Percentiles rank a stretch among this genome's conserved stretches.
phyloP scores from a whole-genome alignment of 2,888 invertebrate genomes.

The Cinara cedri region DNA sequence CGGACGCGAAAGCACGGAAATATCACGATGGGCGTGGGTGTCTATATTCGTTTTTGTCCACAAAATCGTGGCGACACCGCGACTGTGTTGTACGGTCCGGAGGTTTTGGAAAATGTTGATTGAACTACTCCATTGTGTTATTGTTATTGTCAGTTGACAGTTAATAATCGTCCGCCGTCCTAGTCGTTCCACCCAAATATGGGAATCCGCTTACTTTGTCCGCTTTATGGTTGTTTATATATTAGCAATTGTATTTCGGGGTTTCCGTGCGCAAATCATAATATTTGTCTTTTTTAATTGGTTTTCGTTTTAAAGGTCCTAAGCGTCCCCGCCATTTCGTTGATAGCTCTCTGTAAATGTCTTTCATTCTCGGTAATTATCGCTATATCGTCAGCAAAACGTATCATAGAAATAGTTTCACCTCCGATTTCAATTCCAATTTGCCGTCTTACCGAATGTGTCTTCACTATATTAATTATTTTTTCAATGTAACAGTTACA shows the following conservation, averaged over 20 bases:
- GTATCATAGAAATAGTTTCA: background rate
- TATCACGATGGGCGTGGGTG: too few relatives aligned
- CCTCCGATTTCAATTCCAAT: background rate
- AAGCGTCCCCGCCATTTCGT: conserved; percentile 4
- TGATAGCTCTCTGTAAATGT: conserved; percentile 20
- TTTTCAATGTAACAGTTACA: conserved; percentile 20
- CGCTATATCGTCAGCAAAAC: background rate
- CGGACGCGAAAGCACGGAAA: too few relatives aligned
- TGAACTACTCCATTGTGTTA: too few relatives aligned
- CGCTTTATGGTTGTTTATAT: background rate
- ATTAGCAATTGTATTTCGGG: conserved; percentile 13
- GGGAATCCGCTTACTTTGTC: background rate
- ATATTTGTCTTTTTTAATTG: conserved; percentile 14
- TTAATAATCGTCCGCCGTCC: background rate
- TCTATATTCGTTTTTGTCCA: too few relatives aligned
- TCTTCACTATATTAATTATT: background rate
- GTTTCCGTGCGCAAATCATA: conserved; percentile 12
- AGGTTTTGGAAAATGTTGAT: too few relatives aligned
- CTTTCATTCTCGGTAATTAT: background rate
- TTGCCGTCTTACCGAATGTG: background rate
- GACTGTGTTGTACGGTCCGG: too few relatives aligned
- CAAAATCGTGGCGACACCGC: too few relatives aligned
- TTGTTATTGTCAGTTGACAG: too few relatives aligned
- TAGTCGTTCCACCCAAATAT: background rate
- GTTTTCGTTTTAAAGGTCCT: conserved; percentile 26